These are phyloP conservation scores for Harpegnathos saltator DNA, from an alignment of 1,140 invertebrate genomes.

Conservation along the genomic window DNA sequence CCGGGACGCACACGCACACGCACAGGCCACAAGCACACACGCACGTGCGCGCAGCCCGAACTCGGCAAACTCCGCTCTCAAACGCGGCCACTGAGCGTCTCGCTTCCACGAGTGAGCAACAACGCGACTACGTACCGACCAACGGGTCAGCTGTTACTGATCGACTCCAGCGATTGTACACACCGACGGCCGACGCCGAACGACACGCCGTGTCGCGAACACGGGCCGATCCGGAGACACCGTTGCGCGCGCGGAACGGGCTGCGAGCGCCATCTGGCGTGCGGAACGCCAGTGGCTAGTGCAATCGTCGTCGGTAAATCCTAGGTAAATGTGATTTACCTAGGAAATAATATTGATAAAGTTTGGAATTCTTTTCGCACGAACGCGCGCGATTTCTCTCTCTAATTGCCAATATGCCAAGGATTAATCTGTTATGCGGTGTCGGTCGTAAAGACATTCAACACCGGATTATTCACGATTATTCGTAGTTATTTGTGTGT, in stretches of 20 bases:
- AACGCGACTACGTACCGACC: slow-evolving; percentile 60
- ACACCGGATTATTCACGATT: too few relatives aligned
- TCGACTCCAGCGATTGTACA: slow-evolving; percentile 30
- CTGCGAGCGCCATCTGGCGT: slow-evolving; percentile 42
- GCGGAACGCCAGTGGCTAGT: too few relatives aligned
- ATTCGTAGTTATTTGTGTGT: too few relatives aligned
- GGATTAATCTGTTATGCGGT: too few relatives aligned
- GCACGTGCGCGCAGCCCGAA: neutral
- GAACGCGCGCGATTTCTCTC: too few relatives aligned
- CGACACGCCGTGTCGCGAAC: slow-evolving; percentile 32
- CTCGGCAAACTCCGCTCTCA: slow-evolving; percentile 17
- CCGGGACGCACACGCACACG: slow-evolving; percentile 29
- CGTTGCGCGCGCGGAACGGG: slow-evolving; percentile 33
- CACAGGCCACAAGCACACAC: neutral
- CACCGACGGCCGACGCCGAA: slow-evolving; percentile 24
- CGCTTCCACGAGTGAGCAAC: slow-evolving; percentile 18
- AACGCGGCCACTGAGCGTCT: slow-evolving; percentile 12
- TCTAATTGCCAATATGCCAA: too few relatives aligned
- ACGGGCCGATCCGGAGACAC: slow-evolving; percentile 37
- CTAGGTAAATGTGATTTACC: too few relatives aligned
- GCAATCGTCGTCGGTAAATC: too few relatives aligned
- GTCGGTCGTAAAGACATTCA: too few relatives aligned
- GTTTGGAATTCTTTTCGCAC: too few relatives aligned
- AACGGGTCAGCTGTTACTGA: slow-evolving; percentile 77
- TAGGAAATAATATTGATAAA: too few relatives aligned